Evolutionary conservation across 2,797 vertebrate species (phyloP), one percentile per base, ranked within the genome.

Genomic region (Agapornis canus): DNA sequence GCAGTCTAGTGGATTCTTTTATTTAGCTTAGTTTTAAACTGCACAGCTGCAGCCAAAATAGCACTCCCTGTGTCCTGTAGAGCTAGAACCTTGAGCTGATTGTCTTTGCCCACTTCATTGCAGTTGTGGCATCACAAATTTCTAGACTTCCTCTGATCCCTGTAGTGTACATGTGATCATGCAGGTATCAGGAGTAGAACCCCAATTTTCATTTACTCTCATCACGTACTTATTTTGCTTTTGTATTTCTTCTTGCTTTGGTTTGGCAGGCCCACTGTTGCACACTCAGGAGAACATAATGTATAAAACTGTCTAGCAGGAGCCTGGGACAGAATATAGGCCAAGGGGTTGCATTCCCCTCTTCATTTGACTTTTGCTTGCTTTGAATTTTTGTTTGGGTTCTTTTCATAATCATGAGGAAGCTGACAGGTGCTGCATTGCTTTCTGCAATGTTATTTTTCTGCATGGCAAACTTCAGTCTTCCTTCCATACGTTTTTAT

Each of bases 81-180:
- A 64, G 48, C 26, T 16, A 10, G 48, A 85, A 59, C 21, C 16
- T 32, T 60, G 47, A 32, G 22, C 29, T 88, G 35, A 19, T 57
- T 29, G 39, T 47, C 68, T 78, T 85, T 19, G n/a, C 27, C 12
- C 12, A 9, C 12, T 69, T 57, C 27, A 19, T 16, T 89, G 40
- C 40, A 59, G 4, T 63, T 56, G 37, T 77, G 20, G 40, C 40
- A 10, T 11, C 9, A 1, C 31, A 39, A 39, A 32, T 89, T 68
- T 51, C 29, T 22, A 37, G 47, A 25, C 70, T 80, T 85, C 84
- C 7, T 23, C 51, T 73, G 42, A 26, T 47, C n/a, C 23, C 56
- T 5, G 1, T 15, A 29, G 7, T 14, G 5, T 42, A 3, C 13
- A 11, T 31, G 19, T 0, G 1, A 15, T 64, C 25, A 39, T 63